phyloP scores from a whole-genome alignment of 35 echinoderm and acorn worm genomes.

The Heliocidaris tuberculata region DNA sequence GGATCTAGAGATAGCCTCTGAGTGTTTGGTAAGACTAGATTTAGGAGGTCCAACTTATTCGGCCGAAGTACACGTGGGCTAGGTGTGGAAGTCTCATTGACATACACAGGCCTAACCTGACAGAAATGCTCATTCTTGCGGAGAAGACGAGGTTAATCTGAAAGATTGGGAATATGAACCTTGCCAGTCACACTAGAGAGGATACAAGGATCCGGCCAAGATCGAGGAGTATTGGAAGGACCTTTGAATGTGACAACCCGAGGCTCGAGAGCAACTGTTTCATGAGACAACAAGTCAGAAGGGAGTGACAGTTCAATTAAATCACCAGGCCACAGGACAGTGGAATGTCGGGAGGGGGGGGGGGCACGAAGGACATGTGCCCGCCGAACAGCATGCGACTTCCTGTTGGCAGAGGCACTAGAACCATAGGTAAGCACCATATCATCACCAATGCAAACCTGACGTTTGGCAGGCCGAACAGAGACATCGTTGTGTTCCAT shows the following conservation, averaged over 20 bases:
- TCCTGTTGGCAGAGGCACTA: background rate
- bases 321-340: constrained; percentile 60
- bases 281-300: background rate
- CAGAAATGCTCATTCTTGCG: too few species aligned
- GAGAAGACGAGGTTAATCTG: too few species aligned
- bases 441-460: constrained; percentile 50
- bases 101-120: too few species aligned
- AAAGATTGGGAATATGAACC: too few species aligned
- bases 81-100: background rate
- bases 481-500: constrained; percentile 52
- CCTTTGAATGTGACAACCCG: background rate
- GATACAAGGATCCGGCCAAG: too few species aligned
- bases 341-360: background rate
- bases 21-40: background rate
- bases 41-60: background rate
- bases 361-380: constrained; percentile 64
- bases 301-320: constrained; percentile 56
- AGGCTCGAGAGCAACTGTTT: constrained; percentile 57
- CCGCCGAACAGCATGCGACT: constrained; percentile 40
- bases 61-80: background rate
- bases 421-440: constrained; percentile 17
- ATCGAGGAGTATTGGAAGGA: background rate
- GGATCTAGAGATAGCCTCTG: background rate
- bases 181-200: too few species aligned
- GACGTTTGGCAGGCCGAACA: constrained; percentile 54